These are phyloP conservation scores for Eristalis intricaria DNA, from an alignment of 2,888 invertebrate species.

Conservation along the genomic window DNA sequence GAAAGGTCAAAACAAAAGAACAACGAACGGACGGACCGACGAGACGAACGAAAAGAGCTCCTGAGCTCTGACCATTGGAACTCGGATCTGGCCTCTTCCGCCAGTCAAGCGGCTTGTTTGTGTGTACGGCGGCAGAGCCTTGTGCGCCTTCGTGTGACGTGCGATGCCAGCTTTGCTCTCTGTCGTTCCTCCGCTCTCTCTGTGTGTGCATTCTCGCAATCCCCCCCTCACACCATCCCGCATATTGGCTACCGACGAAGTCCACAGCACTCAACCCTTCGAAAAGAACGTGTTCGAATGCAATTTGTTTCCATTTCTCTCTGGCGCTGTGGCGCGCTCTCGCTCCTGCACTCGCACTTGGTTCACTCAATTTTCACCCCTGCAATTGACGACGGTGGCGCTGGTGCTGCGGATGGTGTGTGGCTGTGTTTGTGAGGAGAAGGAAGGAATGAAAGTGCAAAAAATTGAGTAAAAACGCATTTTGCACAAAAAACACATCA, in stretches of 20 bases:
- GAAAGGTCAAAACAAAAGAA: conserved; percentile 28
- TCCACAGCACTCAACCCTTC: conserved; percentile 11
- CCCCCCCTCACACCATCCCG: conserved; percentile 35
- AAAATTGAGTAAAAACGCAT: conserved; percentile 67
- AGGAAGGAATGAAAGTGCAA: conserved; percentile 56
- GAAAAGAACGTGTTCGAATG: conserved; percentile 49
- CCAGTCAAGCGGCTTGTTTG: conserved; percentile 38
- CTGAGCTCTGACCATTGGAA: conserved; percentile 64
- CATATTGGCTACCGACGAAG: conserved; percentile 15
- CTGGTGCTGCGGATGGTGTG: background rate
- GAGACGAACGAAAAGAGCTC: background rate
- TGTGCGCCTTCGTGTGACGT: conserved; percentile 44
- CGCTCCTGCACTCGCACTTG: background rate
- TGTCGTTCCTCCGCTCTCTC: background rate
- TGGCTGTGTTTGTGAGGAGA: conserved; percentile 42
- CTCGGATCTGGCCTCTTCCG: conserved; percentile 46
- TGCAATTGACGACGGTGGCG: conserved; percentile 42
- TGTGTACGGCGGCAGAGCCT: conserved; percentile 50
- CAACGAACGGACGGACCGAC: conserved; percentile 9
- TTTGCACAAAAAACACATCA: conserved; percentile 37
- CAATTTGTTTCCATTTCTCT: conserved; percentile 46
- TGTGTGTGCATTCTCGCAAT: conserved; percentile 54
- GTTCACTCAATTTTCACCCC: conserved; percentile 47
- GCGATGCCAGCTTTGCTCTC: background rate
- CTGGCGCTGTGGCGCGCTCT: background rate